These are phyloP conservation scores for Melanotaenia maccullochi DNA, from an alignment of 2,797 vertebrate species.

Conservation along the genomic window DNA sequence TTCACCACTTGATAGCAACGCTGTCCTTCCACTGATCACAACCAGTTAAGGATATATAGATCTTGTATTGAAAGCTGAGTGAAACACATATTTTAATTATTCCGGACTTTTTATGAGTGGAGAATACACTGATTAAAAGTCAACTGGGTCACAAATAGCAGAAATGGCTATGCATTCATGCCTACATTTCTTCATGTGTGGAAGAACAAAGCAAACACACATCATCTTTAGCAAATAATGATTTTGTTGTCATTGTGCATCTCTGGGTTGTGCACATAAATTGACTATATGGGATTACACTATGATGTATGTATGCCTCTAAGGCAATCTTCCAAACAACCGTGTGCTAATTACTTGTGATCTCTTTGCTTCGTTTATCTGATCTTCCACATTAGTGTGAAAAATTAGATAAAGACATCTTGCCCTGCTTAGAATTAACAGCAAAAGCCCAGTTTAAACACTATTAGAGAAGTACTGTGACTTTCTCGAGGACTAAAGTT, in stretches of 20 bases:
- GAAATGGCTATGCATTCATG: conserved; percentile 36
- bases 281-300: conserved; percentile 27
- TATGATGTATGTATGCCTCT: conserved; percentile 25
- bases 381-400: conserved; percentile 36
- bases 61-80: conserved; percentile 49
- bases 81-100: conserved; percentile 55
- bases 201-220: conserved; percentile 15
- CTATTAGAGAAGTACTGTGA: conserved; percentile 28
- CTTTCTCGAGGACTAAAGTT: conserved; percentile 43
- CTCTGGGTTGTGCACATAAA: conserved; percentile 31
- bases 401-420: conserved; percentile 36
- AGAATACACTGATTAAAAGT: conserved; percentile 54
- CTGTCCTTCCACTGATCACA: conserved; percentile 29
- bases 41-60: conserved; percentile 40
- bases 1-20: conserved; percentile 17
- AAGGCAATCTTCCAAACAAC: conserved; percentile 46
- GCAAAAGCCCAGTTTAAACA: conserved; percentile 48
- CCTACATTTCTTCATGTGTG: conserved; percentile 13
- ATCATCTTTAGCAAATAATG: conserved; percentile 18
- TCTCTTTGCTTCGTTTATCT: conserved; percentile 37
- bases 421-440: conserved; percentile 34
- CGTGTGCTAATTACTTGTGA: conserved; percentile 67
- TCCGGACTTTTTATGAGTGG: conserved; percentile 34
- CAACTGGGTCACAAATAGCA: conserved; percentile 40
- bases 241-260: conserved; percentile 23